phyloP scores from a whole-genome alignment of 2,888 invertebrate genomes.

The Gisinianus flammeolus region DNA sequence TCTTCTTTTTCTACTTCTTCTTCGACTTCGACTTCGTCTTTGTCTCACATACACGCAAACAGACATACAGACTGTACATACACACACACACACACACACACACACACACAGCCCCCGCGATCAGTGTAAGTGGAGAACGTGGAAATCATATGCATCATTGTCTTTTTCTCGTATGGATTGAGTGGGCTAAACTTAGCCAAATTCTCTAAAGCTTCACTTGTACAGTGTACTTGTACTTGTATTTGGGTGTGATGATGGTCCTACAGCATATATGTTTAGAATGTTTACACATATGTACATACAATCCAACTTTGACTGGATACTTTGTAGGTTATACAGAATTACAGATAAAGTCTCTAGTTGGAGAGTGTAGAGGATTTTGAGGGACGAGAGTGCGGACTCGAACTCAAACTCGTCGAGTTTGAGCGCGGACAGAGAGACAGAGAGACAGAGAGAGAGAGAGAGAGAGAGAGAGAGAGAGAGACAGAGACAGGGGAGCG shows the following conservation, averaged over 20 bases:
- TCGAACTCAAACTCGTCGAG: not conserved
- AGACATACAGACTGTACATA: not conserved
- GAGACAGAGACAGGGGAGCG: not conserved
- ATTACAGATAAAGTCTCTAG: not conserved
- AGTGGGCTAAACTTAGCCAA: too few relatives aligned
- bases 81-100: not conserved
- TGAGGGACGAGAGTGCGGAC: not conserved
- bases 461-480: not conserved
- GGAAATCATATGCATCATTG: not conserved
- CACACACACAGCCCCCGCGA: not conserved
- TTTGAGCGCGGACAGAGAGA: not conserved
- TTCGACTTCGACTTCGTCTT: not conserved
- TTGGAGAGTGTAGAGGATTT: constrained; percentile 6
- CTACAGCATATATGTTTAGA: not conserved
- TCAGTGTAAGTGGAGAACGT: not conserved
- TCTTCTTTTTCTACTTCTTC: not conserved
- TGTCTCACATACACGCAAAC: not conserved
- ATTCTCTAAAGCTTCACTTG: too few relatives aligned
- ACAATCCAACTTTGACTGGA: not conserved
- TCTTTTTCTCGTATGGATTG: not conserved
- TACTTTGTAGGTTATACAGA: not conserved
- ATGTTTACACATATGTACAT: not conserved
- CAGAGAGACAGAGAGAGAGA: not conserved
- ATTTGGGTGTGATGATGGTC: not conserved
- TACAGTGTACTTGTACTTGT: not conserved